phyloP scores from a whole-genome alignment of 2,113 vertebrate genomes.

The Poicephalus meyeri region DNA sequence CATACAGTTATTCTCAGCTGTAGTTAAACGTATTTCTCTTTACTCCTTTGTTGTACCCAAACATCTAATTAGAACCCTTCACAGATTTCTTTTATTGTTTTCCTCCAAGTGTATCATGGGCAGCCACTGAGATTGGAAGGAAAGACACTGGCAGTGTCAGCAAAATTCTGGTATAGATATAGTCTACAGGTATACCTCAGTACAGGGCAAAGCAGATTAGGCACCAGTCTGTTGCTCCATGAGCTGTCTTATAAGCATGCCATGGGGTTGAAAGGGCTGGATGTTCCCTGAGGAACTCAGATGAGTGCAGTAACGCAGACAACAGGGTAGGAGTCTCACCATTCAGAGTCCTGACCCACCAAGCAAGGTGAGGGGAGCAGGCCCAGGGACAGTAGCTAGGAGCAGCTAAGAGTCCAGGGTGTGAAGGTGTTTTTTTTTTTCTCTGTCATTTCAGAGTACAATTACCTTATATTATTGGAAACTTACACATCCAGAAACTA shows the following conservation, averaged over 20 bases:
- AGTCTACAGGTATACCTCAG: background rate
- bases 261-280: background rate
- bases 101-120: accelerated
- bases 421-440: background rate
- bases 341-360: background rate
- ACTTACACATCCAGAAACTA: constrained; percentile 83
- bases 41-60: background rate
- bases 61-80: background rate
- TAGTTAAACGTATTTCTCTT: background rate
- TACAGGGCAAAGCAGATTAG: background rate
- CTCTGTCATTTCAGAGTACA: constrained; percentile 73
- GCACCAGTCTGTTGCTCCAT: background rate
- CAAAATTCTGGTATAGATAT: background rate
- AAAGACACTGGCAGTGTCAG: background rate
- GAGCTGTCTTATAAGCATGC: accelerated
- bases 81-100: background rate
- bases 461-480: constrained; percentile 82
- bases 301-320: accelerated
- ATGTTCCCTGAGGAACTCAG: background rate
- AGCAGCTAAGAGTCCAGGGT: background rate
- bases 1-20: background rate
- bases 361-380: background rate
- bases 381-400: background rate
- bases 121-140: background rate
- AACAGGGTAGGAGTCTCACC: background rate